Evolutionary conservation across 2,888 invertebrate genomes (phyloP).

Genomic region (Dolichomitus sp.): DNA sequence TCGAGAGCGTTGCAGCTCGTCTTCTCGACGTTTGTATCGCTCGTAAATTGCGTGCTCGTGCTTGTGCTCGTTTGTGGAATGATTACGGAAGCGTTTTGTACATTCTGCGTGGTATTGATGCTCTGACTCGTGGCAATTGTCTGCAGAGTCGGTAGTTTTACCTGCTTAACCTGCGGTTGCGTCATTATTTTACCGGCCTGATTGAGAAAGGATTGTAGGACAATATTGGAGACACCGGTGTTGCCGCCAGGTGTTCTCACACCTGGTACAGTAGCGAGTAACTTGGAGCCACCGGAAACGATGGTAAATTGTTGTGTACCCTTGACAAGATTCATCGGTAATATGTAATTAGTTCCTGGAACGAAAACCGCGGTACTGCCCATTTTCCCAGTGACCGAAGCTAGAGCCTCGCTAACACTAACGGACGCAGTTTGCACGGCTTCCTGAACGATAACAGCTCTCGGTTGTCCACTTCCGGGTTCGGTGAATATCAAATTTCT

Average conservation of each 20-base stretch:
- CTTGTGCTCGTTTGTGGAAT: conserved; percentile 76
- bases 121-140: conserved; percentile 75
- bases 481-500: conserved; percentile 83
- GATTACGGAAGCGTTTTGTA: conserved; percentile 76
- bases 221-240: conserved; percentile 88
- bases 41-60: conserved; percentile 72
- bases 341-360: conserved; percentile 90
- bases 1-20: conserved; percentile 44
- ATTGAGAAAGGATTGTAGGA: conserved; percentile 90
- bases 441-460: conserved; percentile 84
- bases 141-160: conserved; percentile 82
- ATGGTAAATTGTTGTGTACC: conserved; percentile 91
- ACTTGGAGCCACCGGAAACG: conserved; percentile 90
- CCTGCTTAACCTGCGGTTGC: conserved; percentile 80
- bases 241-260: conserved; percentile 76
- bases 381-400: conserved; percentile 88
- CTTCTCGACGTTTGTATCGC: conserved; percentile 65
- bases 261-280: conserved; percentile 83
- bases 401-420: conserved; percentile 89
- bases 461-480: conserved; percentile 78
- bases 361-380: conserved; percentile 90
- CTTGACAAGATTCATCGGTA: conserved; percentile 91
- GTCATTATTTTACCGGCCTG: conserved; percentile 87
- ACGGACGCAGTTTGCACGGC: conserved; percentile 80
- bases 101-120: conserved; percentile 64